Evolutionary conservation across 2,113 vertebrate genomes (phyloP), one percentile per base, ranked within the genome.

Genomic region (Takifugu flavidus): DNA sequence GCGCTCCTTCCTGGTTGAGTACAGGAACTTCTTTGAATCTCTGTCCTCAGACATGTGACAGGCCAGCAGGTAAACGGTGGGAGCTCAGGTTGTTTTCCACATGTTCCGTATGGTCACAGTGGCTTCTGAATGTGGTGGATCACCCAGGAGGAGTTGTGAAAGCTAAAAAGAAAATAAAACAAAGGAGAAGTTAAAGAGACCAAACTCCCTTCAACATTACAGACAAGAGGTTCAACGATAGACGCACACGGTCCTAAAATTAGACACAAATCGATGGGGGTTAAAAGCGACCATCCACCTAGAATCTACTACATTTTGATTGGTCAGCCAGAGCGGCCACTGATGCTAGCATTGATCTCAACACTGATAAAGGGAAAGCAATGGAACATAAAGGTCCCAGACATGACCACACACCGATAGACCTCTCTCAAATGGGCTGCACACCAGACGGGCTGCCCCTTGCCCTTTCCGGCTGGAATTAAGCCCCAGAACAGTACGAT

Each of bases 11-110:
- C 84, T 56, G 67, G 72, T 62, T 60, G 81, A 79, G 79, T 82
- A 91, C 75, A 87, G 77, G 66, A 72, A 87, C 14, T 59, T 79
- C 58, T 87, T 82, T 14, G 85, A 64, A 51, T 82, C 64, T 1
- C 74, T 63, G 70, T 78, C 75, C 61, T 89, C 77, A 69, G 66
- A 87, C 90, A 92, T 91, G 56, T 49, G 51, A 53, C 0, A 12
- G 28, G 42, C 45, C 50, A 60, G 57, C 13, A 34, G 51, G 42
- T 26, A 50, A 25, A 25, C 4, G 12, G 45, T n/a, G 20, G 11
- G 27, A 25, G 6, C n/a, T 72, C 66, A 86, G 13, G 63, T 62
- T 55, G 69, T 6, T 53, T 69, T 84, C 53, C 63, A 73, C 73
- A 78, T 82, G 14, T 54, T 45, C 25, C 62, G 65, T 34, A 15